Base-by-base conservation (phyloP, 1,140 invertebrate species). In the Drosophila paulistorum region DNA sequence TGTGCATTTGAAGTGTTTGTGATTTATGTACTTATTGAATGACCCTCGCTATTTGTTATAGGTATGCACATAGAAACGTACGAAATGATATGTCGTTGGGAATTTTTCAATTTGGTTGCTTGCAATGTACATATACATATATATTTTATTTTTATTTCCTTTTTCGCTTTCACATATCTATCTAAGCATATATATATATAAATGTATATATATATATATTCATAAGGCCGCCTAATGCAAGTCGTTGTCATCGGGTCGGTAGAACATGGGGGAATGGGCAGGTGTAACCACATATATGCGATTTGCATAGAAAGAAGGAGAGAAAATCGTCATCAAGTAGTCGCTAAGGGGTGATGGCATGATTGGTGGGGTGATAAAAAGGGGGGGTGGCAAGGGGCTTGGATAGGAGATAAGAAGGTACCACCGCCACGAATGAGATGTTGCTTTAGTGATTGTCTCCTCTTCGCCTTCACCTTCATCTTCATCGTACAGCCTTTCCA, bases 221-320 rank as follows among this genome's bases (percentile, higher is more conserved):
- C 30, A 4, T 13, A 39, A 33, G 37, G 35, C 59, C 33, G 57
- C 33, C 57, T 59, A 37, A 59, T 59, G 55, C 54, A 60, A 64
- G 30, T 65, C 17, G 45, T 51, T 20, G 45, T 51, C 45, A 17
- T 48, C 45, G 37, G 37, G 37, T 39, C 37, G 37, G 10, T 10
- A 13, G 37, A 13, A 37, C 10, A 37, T 45, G 13, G 6, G 17
- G 45, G 14, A 17, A 48, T 51, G 61, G 59, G 59, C 65, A 65
- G 71, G 64, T 65, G 61, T 60, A 67, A 66, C 67, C 63, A 66
- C 65, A 70, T 68, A 41, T 59, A 67, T 48, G 20, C 51, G 48
- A 23, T 39, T 42, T 17, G 37, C 37, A 54, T 35, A 66, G 33
- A 30, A 54, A 17, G 64, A 62, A 63, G 64, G 64, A 51, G 45